Percentiles rank a stretch among this genome's conserved stretches.
phyloP scores from a whole-genome alignment of 2,888 invertebrate genomes.

The Phortica magna region DNA sequence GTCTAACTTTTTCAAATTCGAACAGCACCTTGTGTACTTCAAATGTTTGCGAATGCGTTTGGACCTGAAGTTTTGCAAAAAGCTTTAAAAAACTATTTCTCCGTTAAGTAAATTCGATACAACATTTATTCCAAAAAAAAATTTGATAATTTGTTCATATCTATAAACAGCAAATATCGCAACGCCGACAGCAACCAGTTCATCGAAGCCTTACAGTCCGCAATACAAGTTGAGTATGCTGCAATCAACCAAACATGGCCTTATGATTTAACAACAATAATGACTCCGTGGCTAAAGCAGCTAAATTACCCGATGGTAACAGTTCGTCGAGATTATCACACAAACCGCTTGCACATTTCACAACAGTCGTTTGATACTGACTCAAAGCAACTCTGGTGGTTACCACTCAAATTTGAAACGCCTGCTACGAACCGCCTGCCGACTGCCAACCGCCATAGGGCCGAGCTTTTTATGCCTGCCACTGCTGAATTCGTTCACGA shows the following conservation, averaged over 20 bases:
- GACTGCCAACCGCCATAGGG: conserved; percentile 44
- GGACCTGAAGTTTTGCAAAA: conserved; percentile 47
- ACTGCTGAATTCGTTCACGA: conserved; percentile 36
- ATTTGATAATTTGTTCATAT: conserved; percentile 5
- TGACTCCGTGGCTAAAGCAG: conserved; percentile 81
- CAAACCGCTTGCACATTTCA: conserved; percentile 77
- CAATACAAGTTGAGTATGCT: conserved; percentile 41
- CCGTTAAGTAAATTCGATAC: conserved; percentile 41
- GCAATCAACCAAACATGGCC: conserved; percentile 33
- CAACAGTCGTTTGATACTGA: conserved; percentile 71
- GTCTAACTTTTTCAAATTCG: background rate
- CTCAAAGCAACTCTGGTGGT: conserved; percentile 44
- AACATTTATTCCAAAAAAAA: too few species aligned
- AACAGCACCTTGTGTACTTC: conserved; percentile 47
- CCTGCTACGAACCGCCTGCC: conserved; percentile 36
- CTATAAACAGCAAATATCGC: conserved; percentile 50
- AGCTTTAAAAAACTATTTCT: conserved; percentile 46
- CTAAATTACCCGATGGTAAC: conserved; percentile 80
- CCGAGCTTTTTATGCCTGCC: conserved; percentile 48
- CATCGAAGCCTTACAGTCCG: conserved; percentile 46
- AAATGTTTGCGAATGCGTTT: conserved; percentile 53
- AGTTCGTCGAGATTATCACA: conserved; percentile 78
- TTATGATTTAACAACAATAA: conserved; percentile 78
- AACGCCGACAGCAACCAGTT: conserved; percentile 52
- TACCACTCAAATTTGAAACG: conserved; percentile 55